phyloP scores from a whole-genome alignment of 2,888 invertebrate species.

The Prenolepis imparis region DNA sequence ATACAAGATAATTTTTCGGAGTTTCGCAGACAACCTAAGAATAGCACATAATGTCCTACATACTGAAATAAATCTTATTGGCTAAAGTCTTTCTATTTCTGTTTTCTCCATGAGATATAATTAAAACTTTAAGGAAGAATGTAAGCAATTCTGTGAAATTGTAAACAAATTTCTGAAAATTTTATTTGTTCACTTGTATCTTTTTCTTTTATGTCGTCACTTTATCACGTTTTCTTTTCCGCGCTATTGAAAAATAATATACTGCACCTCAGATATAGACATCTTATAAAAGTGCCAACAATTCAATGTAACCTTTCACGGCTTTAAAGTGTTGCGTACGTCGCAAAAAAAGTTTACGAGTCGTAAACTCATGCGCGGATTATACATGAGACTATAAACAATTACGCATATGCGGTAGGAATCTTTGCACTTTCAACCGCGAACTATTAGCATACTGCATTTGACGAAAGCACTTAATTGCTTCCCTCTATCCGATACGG shows the following conservation, averaged over 20 bases:
- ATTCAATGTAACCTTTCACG: constrained; percentile 11
- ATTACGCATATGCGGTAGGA: constrained; percentile 12
- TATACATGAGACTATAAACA: constrained; percentile 38
- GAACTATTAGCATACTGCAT: constrained; percentile 51
- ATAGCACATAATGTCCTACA: constrained; percentile 13
- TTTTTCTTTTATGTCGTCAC: background rate
- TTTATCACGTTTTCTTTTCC: constrained; percentile 20
- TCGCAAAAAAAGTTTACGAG: constrained; percentile 32
- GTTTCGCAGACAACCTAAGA: background rate
- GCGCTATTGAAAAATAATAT: constrained; percentile 45
- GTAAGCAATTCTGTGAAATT: background rate
- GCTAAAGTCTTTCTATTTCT: constrained; percentile 43
- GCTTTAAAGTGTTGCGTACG: constrained; percentile 30
- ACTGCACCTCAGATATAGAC: constrained; percentile 22
- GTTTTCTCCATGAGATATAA: constrained; percentile 20
- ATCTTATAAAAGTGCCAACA: constrained; percentile 47
- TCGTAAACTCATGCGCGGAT: constrained; percentile 30
- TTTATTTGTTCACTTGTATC: background rate
- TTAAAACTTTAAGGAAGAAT: constrained; percentile 27
- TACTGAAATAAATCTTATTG: constrained; percentile 25
- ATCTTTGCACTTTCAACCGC: constrained; percentile 41
- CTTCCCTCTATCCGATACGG: constrained; percentile 31
- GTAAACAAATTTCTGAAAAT: constrained; percentile 21
- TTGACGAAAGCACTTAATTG: constrained; percentile 51
- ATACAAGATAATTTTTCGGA: background rate